Percentiles rank a stretch among this genome's conserved stretches.
Conservation (phyloP, 2,797 vertebrate genomes). For the Telmatherina bonti region DNA sequence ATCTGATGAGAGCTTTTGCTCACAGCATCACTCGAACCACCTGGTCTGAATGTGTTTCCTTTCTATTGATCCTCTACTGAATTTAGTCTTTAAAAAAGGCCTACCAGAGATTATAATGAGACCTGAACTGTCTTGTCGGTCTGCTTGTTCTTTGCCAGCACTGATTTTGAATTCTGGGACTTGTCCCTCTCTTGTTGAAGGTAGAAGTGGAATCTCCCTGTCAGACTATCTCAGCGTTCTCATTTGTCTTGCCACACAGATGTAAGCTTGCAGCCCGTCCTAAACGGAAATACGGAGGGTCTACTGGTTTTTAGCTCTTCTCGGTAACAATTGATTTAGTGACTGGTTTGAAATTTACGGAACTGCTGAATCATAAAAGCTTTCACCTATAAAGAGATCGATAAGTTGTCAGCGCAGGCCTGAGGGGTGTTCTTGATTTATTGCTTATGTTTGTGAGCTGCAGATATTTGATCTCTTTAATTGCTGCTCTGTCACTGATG, state of each 20-base stretch:
- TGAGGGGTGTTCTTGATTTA: constrained; percentile 44
- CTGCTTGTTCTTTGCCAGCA: constrained; percentile 41
- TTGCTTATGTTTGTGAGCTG: constrained; percentile 41
- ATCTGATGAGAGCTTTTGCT: constrained; percentile 71
- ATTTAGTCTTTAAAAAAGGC: constrained; percentile 61
- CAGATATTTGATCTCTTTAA: constrained; percentile 26
- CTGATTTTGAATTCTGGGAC: constrained; percentile 24
- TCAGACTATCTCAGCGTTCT: constrained; percentile 26
- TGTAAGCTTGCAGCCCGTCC: constrained; percentile 20
- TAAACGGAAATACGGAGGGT: constrained; percentile 33
- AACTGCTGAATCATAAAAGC: constrained; percentile 49
- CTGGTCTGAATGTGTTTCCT: constrained; percentile 50
- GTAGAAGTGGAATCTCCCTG: constrained; percentile 28
- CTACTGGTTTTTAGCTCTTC: constrained; percentile 35
- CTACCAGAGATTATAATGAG: constrained; percentile 51
- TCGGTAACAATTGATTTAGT: constrained; percentile 36
- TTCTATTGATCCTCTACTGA: constrained; percentile 54
- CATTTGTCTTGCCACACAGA: constrained; percentile 28
- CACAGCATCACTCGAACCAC: constrained; percentile 63
- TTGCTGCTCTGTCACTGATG: constrained; percentile 21
- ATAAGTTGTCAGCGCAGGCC: constrained; percentile 41
- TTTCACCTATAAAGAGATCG: constrained; percentile 50
- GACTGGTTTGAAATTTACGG: constrained; percentile 40
- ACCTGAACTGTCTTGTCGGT: constrained; percentile 55
- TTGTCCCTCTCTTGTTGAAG: constrained; percentile 10